A percentile compares a stretch with the other conserved stretches of the same genome.
These are phyloP conservation scores for Pseudomugil gertrudae DNA, from an alignment of 2,797 vertebrate genomes.

Conservation along the genomic window DNA sequence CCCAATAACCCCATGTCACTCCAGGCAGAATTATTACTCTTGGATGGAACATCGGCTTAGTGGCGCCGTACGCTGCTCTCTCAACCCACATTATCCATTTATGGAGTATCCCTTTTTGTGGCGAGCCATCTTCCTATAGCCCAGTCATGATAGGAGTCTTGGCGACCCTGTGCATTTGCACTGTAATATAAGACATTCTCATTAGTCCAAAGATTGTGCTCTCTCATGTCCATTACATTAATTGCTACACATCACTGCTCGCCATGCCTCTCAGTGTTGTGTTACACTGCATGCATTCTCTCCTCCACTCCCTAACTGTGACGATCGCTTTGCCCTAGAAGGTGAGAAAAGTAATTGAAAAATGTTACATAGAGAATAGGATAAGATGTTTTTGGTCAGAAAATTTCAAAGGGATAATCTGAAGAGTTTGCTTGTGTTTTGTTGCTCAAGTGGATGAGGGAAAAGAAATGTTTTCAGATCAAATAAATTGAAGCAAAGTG, in stretches of 20 bases:
- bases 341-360: conserved; percentile 67
- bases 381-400: conserved; percentile 46
- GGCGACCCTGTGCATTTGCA: conserved; percentile 75
- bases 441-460: conserved; percentile 65
- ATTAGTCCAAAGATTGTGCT: conserved; percentile 71
- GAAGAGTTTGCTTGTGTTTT: conserved; percentile 71
- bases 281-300: conserved; percentile 64
- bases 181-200: conserved; percentile 80
- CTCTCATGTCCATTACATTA: conserved; percentile 83
- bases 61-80: conserved; percentile 74
- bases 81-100: conserved; percentile 76
- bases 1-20: conserved; percentile 69
- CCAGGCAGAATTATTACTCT: conserved; percentile 75
- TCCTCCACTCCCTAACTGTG: conserved; percentile 50
- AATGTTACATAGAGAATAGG: conserved; percentile 37
- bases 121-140: conserved; percentile 75
- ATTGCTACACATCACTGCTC: conserved; percentile 78
- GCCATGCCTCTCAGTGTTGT: conserved; percentile 64
- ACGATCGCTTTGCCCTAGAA: conserved; percentile 42
- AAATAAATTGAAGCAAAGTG: conserved; percentile 82
- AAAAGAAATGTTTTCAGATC: conserved; percentile 72
- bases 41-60: conserved; percentile 67
- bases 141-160: conserved; percentile 74
- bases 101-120: conserved; percentile 77
- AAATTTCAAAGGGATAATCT: conserved; percentile 57